These are phyloP conservation scores for Dusona sp. DNA, from an alignment of 2,888 invertebrate genomes.

Conservation along the genomic window DNA sequence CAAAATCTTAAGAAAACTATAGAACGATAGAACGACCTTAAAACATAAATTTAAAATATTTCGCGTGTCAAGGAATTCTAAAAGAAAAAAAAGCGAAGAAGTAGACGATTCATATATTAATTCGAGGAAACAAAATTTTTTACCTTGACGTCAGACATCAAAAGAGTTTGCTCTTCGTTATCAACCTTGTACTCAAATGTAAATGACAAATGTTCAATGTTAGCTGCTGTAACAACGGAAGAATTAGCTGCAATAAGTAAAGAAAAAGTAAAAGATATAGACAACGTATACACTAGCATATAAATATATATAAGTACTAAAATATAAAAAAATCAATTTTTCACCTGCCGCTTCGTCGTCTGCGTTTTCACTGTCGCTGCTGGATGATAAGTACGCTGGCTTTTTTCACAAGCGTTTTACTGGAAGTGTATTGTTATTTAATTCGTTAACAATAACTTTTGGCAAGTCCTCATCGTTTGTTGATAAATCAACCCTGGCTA, in stretches of 20 bases:
- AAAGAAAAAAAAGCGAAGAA: slow-evolving; percentile 5
- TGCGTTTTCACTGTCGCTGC: slow-evolving; percentile 9
- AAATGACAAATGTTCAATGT: slow-evolving; percentile 2
- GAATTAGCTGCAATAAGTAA: slow-evolving; percentile 7
- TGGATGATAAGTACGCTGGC: slow-evolving; percentile 1
- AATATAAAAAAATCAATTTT: slow-evolving; percentile 6
- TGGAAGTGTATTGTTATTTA: slow-evolving; percentile 15
- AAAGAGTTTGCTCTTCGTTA: no score
- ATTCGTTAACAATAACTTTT: slow-evolving; percentile 1
- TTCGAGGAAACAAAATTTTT: slow-evolving; percentile 2
- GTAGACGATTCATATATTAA: slow-evolving; percentile 16
- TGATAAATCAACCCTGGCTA: slow-evolving; percentile 9
- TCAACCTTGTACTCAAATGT: neutral
- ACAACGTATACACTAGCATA: slow-evolving; percentile 15
- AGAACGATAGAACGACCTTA: neutral
- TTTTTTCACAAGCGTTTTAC: slow-evolving; percentile 6
- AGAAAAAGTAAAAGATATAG: slow-evolving; percentile 9
- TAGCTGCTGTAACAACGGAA: neutral
- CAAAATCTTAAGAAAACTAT: neutral
- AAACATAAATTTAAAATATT: slow-evolving; percentile 20
- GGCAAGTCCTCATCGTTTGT: slow-evolving; percentile 13
- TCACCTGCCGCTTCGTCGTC: slow-evolving; percentile 17
- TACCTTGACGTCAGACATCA: neutral
- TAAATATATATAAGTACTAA: slow-evolving; percentile 20
- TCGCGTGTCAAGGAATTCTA: slow-evolving; percentile 2